Base-by-base conservation (phyloP, 1,140 invertebrate species). In the Lineus longissimus region DNA sequence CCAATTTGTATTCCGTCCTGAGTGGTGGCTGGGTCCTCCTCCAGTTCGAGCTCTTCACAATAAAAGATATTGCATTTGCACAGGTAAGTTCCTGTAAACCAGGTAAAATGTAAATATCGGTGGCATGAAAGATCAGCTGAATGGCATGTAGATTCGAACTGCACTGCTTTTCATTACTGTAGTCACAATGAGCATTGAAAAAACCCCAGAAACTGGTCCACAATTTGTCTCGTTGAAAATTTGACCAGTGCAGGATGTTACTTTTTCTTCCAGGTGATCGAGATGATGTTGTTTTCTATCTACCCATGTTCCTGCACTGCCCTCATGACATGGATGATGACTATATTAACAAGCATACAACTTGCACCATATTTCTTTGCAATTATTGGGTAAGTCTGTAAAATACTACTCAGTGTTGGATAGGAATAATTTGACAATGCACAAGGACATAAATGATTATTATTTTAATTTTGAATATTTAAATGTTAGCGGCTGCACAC, bases 21-120 rank as follows among this genome's bases (percentile, higher is more conserved):
- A 77, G 70, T 29, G 75, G 69, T 22, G 69, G 64, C 0, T 77
- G 75, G 75, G 56, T 71, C 11, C 57, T 77, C 7, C 60, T 77
- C 11, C 71, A 72, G 54, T 72, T 77, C 59, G 47, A 63, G 36
- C 66, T 70, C 45, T 76, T 76, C 58, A 62, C 71, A 41, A 70
- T 58, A 60, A 68, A 75, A 61, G 74, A 74, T 40, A 41, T 67
- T 36, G 47, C 61, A 19, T 43, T 73, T 7, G 67, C 65, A 63
- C 23, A 55, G 55, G 73, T 74, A 63, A 68, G 68, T 68, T 30
- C 15, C 25, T n/a, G n/a, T 47, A 23, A 23, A 47, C 45, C 19
- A 47, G 25, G 19, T 47, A 47, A 22, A 2, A 23, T 22, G 25
- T 47, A 22, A 47, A 22, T 47, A 15, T 47, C 25, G 45, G 19